Percentiles rank a stretch among this genome's conserved stretches.
These are phyloP conservation scores for Trachelipus rathkii DNA, from an alignment of 1,140 invertebrate genomes.

Conservation along the genomic window DNA sequence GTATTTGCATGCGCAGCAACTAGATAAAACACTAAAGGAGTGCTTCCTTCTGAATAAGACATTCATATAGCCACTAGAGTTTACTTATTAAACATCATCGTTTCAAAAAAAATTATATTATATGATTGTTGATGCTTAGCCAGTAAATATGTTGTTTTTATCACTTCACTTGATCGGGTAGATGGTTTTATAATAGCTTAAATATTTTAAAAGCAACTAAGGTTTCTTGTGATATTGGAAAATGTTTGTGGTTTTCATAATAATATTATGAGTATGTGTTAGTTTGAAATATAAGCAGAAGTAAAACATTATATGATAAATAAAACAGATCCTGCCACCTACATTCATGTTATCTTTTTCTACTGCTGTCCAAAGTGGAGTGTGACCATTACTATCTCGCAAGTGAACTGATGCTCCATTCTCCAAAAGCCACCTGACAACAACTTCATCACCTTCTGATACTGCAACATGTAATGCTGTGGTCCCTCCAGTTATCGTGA, in stretches of 20 bases:
- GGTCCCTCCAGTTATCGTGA: constrained; percentile 51
- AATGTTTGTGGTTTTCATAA: too few relatives aligned
- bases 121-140: too few relatives aligned
- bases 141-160: too few relatives aligned
- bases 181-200: too few relatives aligned
- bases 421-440: constrained; percentile 69
- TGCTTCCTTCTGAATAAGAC: neutral
- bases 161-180: too few relatives aligned
- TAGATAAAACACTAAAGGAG: neutral
- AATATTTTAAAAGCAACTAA: neutral
- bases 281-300: too few relatives aligned
- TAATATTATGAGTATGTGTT: too few relatives aligned
- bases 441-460: constrained; percentile 61
- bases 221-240: too few relatives aligned
- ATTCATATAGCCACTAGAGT: neutral
- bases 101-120: too few relatives aligned
- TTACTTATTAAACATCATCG: neutral
- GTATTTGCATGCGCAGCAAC: neutral
- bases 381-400: constrained; percentile 62
- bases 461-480: constrained; percentile 79
- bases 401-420: constrained; percentile 81
- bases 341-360: constrained; percentile 54
- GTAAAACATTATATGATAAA: too few relatives aligned
- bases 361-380: constrained; percentile 62
- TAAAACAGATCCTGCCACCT: neutral